phyloP scores from a whole-genome alignment of 53 echinoderm and acorn worm species.

The Henricia sp. region DNA sequence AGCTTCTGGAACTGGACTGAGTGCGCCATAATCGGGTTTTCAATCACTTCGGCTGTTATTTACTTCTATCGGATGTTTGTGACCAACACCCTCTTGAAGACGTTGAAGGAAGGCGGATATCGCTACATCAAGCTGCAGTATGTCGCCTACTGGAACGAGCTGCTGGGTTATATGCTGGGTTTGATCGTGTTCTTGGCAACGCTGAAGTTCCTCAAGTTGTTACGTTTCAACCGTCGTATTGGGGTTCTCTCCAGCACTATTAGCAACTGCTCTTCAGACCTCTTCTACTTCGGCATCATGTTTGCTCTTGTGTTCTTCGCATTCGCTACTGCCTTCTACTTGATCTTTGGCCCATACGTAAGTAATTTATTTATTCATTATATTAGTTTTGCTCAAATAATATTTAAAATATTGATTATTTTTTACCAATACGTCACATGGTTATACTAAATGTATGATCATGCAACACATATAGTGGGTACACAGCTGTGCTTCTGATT shows the following conservation, averaged over 20 bases:
- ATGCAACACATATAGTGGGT: too few species aligned
- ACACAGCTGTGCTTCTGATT: too few species aligned
- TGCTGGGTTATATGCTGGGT: conserved; percentile 87
- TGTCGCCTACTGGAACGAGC: conserved; percentile 93
- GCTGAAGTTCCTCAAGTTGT: conserved; percentile 89
- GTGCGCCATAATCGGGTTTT: conserved; percentile 76
- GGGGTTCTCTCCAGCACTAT: conserved; percentile 86
- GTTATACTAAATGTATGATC: too few species aligned
- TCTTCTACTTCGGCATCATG: conserved; percentile 90
- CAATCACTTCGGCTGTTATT: conserved; percentile 73
- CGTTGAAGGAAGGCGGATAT: conserved; percentile 40
- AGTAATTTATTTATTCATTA: neutral
- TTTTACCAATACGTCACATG: too few species aligned
- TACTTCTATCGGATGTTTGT: conserved; percentile 90
- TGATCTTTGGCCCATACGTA: conserved; percentile 45
- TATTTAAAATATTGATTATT: too few species aligned
- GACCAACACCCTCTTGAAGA: conserved; percentile 61
- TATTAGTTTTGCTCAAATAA: too few species aligned
- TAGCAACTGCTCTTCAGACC: conserved; percentile 68
- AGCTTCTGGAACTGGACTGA: conserved; percentile 92
- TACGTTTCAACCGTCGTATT: conserved; percentile 92
- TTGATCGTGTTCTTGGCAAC: conserved; percentile 81
- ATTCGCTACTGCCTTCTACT: conserved; percentile 83
- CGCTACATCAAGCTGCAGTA: conserved; percentile 91
- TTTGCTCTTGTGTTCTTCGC: conserved; percentile 91